phyloP scores from a whole-genome alignment of 2,113 vertebrate genomes.

The Microtus oregoni region DNA sequence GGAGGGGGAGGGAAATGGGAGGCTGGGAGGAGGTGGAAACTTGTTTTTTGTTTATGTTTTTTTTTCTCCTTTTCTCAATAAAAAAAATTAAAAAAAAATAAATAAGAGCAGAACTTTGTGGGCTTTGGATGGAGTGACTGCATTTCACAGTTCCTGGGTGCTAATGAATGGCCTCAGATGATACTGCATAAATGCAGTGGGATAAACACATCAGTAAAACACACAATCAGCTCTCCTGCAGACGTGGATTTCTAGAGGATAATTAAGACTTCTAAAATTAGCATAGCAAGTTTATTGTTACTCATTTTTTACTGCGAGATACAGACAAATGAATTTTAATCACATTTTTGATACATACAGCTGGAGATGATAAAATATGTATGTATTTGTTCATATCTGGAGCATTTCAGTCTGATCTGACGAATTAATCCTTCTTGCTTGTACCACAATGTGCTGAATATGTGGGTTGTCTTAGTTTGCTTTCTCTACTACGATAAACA shows the following conservation, averaged over 20 bases:
- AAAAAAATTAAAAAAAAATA: too few species aligned
- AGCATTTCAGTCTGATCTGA: background rate
- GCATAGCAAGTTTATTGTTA: background rate
- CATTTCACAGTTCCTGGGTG: background rate
- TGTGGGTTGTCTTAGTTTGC: background rate
- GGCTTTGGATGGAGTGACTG: background rate
- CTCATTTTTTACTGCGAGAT: conserved; percentile 3
- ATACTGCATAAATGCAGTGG: background rate
- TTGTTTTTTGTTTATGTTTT: too few species aligned
- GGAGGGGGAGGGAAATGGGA: too few species aligned
- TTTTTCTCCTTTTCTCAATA: too few species aligned
- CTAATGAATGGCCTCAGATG: background rate
- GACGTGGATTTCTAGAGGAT: background rate
- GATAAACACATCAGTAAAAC: conserved; percentile 20
- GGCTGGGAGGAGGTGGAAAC: too few species aligned
- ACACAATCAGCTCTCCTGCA: background rate
- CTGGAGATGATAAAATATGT: conserved; percentile 40
- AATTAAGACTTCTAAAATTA: conserved; percentile 46
- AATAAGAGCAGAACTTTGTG: background rate
- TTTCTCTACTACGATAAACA: background rate
- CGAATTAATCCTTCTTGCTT: background rate
- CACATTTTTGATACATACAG: background rate
- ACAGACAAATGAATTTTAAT: conserved; percentile 38
- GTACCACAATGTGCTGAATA: background rate
- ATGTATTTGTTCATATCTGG: background rate